Evolutionary conservation across 2,888 invertebrate species (phyloP), one percentile per base, ranked within the genome.

Genomic region (Cantharis rufa): DNA sequence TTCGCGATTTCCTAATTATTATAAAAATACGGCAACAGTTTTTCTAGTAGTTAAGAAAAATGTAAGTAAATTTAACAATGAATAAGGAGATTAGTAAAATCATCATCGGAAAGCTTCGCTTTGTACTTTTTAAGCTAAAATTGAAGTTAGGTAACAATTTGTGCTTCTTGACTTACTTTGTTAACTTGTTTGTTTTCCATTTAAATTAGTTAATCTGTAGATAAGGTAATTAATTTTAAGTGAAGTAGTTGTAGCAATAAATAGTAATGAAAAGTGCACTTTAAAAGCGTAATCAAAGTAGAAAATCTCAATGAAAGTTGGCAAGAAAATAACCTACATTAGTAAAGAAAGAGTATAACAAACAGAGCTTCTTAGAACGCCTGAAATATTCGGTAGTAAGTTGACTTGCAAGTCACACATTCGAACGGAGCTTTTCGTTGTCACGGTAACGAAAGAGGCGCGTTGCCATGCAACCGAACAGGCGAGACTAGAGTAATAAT

Each of bases 391-490:
- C 82, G 81, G 69, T 63, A 81, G 81, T 81, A 82, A 84, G 84
- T 86, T 85, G 86, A 85, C 85, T 86, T 86, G 85, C 86, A 84
- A 86, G 86, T 86, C 86, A 86, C 86, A 86, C 84, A 82, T 83
- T 82, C 83, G 83, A 80, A 81, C 82, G 80, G 77, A 80, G 81
- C 80, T 79, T 66, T 24, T 66, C 24, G 84, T 82, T 76, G 82
- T 82, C 84, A 82, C 80, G 84, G 84, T 81, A 83, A 84, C 84
- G 81, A 82, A 80, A 81, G 84, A 84, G 83, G 84, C 84, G 81
- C 83, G 85, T 85, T 84, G 85, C 84, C 81, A 79, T 78, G 85
- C 85, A 81, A 85, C 84, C 80, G 75, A 77, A 79, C 80, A 78
- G 82, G 81, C 82, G 80, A 80, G 82, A 80, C 81, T 80, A 78